Conservation (phyloP, 2,113 vertebrate genomes). For the Tragelaphus buxtoni region DNA sequence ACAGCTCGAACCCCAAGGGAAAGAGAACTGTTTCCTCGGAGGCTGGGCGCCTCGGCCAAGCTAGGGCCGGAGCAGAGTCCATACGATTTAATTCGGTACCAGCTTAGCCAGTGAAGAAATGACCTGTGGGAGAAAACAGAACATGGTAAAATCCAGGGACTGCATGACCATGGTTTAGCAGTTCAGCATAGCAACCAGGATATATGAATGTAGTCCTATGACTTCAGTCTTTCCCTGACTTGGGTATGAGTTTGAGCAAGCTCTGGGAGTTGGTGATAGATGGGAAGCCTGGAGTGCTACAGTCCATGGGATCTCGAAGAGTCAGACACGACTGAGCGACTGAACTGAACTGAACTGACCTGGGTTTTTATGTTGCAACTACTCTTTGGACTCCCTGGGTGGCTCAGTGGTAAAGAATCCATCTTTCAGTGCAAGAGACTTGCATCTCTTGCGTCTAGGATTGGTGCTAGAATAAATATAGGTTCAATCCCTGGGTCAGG, state of each 20-base stretch:
- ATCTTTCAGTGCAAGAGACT: not conserved
- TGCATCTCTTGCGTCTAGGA: not conserved
- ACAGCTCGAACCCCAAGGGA: not conserved
- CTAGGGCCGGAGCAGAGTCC: not conserved
- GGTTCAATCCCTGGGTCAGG: not conserved
- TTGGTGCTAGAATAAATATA: not conserved
- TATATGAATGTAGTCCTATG: not conserved
- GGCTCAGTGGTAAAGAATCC: not conserved
- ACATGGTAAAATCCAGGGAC: not conserved
- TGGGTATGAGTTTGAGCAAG: not conserved
- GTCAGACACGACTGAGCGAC: not conserved
- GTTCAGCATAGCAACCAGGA: not conserved
- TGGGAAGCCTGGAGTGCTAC: not conserved
- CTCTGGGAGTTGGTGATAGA: not conserved
- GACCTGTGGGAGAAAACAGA: not conserved
- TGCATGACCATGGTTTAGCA: rapidly evolving
- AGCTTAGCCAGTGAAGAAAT: not conserved
- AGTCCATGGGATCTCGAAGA: not conserved
- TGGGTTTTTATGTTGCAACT: not conserved
- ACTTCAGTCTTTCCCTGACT: not conserved
- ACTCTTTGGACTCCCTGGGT: not conserved
- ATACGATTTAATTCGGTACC: rapidly evolving
- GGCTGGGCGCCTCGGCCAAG: not conserved
- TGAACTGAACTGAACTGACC: not conserved
- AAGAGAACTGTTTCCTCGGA: not conserved